Conservation (phyloP, 2,113 vertebrate genomes). For the Mirza zaza region DNA sequence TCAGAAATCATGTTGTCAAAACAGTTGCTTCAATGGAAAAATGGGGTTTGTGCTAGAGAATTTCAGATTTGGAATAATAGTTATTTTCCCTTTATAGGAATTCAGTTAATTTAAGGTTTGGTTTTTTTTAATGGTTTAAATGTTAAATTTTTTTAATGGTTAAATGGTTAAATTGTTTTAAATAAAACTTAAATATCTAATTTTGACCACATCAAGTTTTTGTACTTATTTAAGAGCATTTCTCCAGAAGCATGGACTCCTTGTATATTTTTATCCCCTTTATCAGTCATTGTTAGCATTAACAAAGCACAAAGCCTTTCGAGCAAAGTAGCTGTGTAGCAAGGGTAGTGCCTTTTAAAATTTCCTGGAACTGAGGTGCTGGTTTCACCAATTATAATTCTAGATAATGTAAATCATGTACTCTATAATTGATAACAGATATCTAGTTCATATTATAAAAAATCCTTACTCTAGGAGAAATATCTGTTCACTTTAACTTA, state of each 20-base stretch:
- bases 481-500: background rate
- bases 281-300: background rate
- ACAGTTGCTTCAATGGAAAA: background rate
- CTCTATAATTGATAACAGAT: constrained; percentile 19
- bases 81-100: background rate
- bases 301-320: constrained; percentile 37
- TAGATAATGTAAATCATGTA: background rate
- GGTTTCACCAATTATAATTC: background rate
- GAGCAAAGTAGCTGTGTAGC: background rate
- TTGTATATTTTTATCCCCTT: background rate
- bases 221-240: background rate
- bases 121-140: background rate
- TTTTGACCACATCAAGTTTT: constrained; percentile 21
- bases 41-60: background rate
- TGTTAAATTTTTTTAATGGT: background rate
- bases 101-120: background rate
- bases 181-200: constrained; percentile 19
- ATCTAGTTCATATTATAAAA: background rate
- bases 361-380: background rate
- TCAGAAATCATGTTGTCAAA: constrained; percentile 10
- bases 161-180: background rate
- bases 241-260: background rate
- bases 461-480: background rate
- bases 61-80: constrained; percentile 16
- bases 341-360: background rate